Percentiles rank a stretch among this genome's conserved stretches.
Evolutionary conservation across 1,140 invertebrate genomes (phyloP).

Genomic region (Eulimnadia texana): DNA sequence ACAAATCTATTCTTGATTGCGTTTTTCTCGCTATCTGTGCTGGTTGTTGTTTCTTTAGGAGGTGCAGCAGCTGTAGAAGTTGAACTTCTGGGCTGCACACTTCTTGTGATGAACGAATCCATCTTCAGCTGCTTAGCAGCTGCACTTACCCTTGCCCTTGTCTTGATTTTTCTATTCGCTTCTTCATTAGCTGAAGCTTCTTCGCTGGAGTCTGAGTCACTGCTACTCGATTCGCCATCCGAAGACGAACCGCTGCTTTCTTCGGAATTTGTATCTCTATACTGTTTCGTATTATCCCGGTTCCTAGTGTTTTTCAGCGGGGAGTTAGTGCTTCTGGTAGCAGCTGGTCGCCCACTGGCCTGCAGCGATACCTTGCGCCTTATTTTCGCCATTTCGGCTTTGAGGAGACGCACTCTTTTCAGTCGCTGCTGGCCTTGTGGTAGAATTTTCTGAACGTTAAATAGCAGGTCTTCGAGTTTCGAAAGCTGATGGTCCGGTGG

Average conservation of each 20-base stretch:
- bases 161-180: not conserved
- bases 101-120: slow-evolving; percentile 10
- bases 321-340: slow-evolving; percentile 4
- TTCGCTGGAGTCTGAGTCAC: not conserved
- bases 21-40: not conserved
- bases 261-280: not conserved
- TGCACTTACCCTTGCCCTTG: not conserved
- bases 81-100: too few species aligned
- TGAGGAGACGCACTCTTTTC: slow-evolving; percentile 6
- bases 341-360: slow-evolving; percentile 11
- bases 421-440: not conserved
- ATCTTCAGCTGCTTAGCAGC: slow-evolving; percentile 12
- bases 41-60: not conserved
- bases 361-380: slow-evolving; percentile 11
- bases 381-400: slow-evolving; percentile 9
- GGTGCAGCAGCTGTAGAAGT: too few species aligned
- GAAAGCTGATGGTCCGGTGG: slow-evolving; percentile 13
- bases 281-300: not conserved
- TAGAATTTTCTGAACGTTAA: slow-evolving; percentile 9
- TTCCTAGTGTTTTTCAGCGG: not conserved
- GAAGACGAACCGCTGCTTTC: not conserved
- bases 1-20: slow-evolving; percentile 6
- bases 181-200: not conserved
- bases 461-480: slow-evolving; percentile 9
- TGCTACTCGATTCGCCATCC: not conserved